phyloP scores from a whole-genome alignment of 2,113 vertebrate species.

The Uropsilus gracilis region DNA sequence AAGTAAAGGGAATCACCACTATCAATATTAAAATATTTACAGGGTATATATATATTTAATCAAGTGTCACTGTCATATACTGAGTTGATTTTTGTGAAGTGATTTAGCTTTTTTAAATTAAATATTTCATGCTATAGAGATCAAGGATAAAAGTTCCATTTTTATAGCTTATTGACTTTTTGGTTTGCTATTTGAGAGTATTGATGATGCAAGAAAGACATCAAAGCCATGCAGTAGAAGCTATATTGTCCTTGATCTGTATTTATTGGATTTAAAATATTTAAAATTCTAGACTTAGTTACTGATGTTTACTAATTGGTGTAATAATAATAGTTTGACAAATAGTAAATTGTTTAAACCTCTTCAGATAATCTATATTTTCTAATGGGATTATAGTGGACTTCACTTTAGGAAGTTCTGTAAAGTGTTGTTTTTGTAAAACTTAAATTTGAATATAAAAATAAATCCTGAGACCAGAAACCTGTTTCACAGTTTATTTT shows the following conservation, averaged over 20 bases:
- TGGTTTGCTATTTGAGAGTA: constrained; percentile 15
- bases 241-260: background rate
- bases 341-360: background rate
- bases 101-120: constrained; percentile 10
- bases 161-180: constrained; percentile 38
- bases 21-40: background rate
- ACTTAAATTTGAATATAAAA: constrained; percentile 25
- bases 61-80: background rate
- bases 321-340: background rate
- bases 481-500: background rate
- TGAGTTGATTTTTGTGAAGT: constrained; percentile 39
- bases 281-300: background rate
- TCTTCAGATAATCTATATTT: constrained; percentile 17
- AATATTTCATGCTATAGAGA: background rate
- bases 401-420: constrained; percentile 32
- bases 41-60: background rate
- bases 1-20: background rate
- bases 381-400: background rate
- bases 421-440: background rate
- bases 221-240: background rate
- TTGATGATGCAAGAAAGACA: background rate
- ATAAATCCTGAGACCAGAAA: background rate
- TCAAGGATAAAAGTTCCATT: constrained; percentile 18
- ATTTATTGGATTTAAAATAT: constrained; percentile 43
- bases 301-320: background rate